phyloP scores from a whole-genome alignment of 2,113 vertebrate genomes.

The Leptodactylus fuscus region DNA sequence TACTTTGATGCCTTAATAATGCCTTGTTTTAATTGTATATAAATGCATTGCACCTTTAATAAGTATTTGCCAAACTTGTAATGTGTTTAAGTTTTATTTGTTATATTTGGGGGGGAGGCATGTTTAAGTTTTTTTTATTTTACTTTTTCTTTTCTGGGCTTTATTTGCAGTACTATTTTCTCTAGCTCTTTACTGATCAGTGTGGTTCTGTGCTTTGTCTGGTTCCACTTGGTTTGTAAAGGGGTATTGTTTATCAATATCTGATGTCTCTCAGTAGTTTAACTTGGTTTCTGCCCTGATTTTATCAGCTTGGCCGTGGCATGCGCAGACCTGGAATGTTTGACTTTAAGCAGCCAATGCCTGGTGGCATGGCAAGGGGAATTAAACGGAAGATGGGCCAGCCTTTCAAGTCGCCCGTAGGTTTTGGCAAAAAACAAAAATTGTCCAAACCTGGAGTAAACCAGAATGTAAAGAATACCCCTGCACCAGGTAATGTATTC shows the following conservation, averaged over 20 bases:
- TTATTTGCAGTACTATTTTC: not conserved
- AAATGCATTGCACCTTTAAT: slow-evolving; percentile 90
- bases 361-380: slow-evolving; percentile 77
- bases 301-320: slow-evolving; percentile 79
- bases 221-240: not conserved
- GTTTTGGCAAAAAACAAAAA: slow-evolving; percentile 83
- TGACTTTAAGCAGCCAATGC: slow-evolving; percentile 79
- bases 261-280: not conserved
- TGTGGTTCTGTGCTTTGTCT: not conserved
- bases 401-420: slow-evolving; percentile 77
- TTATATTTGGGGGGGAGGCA: slow-evolving; percentile 54
- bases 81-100: slow-evolving; percentile 62
- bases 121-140: not conserved
- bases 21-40: slow-evolving; percentile 33
- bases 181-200: not conserved
- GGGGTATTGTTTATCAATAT: not conserved
- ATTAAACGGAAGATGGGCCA: slow-evolving; percentile 85
- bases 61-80: slow-evolving; percentile 61
- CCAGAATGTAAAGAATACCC: slow-evolving; percentile 71
- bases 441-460: slow-evolving; percentile 78
- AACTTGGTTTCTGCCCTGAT: slow-evolving; percentile 75
- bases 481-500: slow-evolving; percentile 15
- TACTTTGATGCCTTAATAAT: not conserved
- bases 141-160: not conserved
- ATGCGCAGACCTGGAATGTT: slow-evolving; percentile 81